Evolutionary conservation across 2,888 invertebrate genomes (phyloP).

Genomic region (Coremacera marginata): DNA sequence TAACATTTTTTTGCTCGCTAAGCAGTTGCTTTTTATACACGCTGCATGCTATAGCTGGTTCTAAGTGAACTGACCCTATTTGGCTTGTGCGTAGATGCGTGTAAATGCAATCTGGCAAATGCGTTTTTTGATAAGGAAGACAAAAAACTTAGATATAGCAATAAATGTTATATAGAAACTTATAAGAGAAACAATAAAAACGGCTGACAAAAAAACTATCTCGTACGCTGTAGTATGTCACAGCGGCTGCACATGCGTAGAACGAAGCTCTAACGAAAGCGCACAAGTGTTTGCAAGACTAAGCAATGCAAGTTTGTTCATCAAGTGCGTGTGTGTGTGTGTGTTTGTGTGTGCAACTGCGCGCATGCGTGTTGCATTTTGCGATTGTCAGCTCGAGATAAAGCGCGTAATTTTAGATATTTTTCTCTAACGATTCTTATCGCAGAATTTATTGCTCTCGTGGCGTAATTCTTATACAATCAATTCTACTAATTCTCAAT

Average conservation of each 20-base stretch:
- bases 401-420: conserved; percentile 22
- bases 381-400: conserved; percentile 12
- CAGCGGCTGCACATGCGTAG: conserved; percentile 8
- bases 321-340: background rate
- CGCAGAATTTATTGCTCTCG: conserved; percentile 23
- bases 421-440: conserved; percentile 24
- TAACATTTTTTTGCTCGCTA: background rate
- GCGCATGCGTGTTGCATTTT: conserved; percentile 4
- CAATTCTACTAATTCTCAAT: background rate
- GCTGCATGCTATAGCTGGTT: background rate
- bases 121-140: conserved; percentile 21
- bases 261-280: background rate
- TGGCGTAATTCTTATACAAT: conserved; percentile 12
- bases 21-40: background rate
- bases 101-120: conserved; percentile 33
- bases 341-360: background rate
- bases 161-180: background rate
- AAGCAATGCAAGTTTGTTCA: background rate
- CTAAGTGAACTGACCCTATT: conserved; percentile 19
- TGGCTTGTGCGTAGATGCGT: conserved; percentile 15
- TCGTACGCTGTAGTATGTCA: background rate
- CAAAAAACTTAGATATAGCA: background rate
- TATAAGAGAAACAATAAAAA: background rate
- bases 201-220: background rate
- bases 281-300: background rate